phyloP scores from a whole-genome alignment of 1,140 invertebrate genomes.

The Drosophila azteca region DNA sequence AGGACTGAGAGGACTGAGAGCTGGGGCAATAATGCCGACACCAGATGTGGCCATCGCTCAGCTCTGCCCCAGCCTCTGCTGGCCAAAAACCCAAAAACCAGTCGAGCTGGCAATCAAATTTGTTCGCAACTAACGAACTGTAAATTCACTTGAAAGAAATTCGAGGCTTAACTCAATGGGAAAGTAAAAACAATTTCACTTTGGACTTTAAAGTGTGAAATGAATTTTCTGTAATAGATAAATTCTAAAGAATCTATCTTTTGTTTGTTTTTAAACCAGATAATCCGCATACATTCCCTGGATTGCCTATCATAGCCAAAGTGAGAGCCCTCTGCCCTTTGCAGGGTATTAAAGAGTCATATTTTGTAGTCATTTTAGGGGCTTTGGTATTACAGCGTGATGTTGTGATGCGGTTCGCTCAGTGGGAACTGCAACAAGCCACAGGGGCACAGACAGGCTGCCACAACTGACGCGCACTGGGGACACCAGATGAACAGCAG shows the following conservation, averaged over 20 bases:
- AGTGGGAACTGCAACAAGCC: slow-evolving; percentile 22
- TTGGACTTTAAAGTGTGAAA: background rate
- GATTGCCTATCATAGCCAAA: background rate
- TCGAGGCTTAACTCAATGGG: background rate
- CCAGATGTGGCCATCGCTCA: slow-evolving; percentile 54
- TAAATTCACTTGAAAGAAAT: slow-evolving; percentile 32
- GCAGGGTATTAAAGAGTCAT: slow-evolving; percentile 32
- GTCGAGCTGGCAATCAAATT: slow-evolving; percentile 27
- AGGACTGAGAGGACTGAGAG: slow-evolving; percentile 47
- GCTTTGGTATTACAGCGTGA: slow-evolving; percentile 37
- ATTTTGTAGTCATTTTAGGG: slow-evolving; percentile 21
- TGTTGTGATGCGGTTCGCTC: slow-evolving; percentile 39
- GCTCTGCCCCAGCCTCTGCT: slow-evolving; percentile 6
- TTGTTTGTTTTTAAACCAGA: background rate
- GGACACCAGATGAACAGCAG: too few species aligned
- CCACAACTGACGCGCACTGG: slow-evolving; percentile 17
- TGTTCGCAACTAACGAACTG: slow-evolving; percentile 45
- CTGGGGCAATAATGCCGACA: slow-evolving; percentile 53
- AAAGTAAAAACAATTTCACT: background rate
- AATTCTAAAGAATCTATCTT: too few species aligned
- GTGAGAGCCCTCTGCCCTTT: background rate
- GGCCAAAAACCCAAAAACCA: slow-evolving; percentile 3
- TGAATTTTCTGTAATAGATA: too few species aligned
- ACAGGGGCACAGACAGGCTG: slow-evolving; percentile 9
- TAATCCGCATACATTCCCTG: too few species aligned